These are phyloP conservation scores for Netelia inedita DNA, from an alignment of 2,888 invertebrate species.

Conservation along the genomic window DNA sequence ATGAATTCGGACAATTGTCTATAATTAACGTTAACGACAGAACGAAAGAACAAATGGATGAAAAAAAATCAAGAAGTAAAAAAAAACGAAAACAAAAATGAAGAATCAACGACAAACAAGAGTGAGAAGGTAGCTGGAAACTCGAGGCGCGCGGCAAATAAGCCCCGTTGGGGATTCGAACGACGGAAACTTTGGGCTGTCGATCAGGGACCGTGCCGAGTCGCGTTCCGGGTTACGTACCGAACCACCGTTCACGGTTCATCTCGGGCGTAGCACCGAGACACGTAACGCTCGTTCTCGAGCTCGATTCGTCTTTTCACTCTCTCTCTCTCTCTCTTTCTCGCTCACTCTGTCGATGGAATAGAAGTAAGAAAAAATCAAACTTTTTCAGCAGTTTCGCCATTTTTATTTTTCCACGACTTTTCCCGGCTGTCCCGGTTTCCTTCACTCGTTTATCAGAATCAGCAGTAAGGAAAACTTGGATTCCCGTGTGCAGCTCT, in stretches of 20 bases:
- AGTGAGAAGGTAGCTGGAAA: slow-evolving; percentile 30
- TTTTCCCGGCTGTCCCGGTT: background rate
- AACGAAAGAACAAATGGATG: background rate
- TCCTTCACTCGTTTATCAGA: background rate
- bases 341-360: background rate
- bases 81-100: background rate
- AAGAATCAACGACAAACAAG: background rate
- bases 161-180: slow-evolving; percentile 62
- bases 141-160: slow-evolving; percentile 53
- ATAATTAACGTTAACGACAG: background rate
- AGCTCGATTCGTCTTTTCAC: slow-evolving; percentile 4
- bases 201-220: slow-evolving; percentile 51
- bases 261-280: background rate
- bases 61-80: background rate
- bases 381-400: slow-evolving; percentile 51
- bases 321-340: slow-evolving; percentile 23
- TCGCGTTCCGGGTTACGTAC: background rate
- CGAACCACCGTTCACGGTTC: too few relatives aligned
- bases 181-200: slow-evolving; percentile 63
- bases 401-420: slow-evolving; percentile 13
- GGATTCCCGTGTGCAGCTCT: too few relatives aligned
- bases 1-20: background rate
- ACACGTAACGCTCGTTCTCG: slow-evolving; percentile 59
- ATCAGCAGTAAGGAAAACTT: background rate
- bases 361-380: slow-evolving; percentile 40